Conservation (phyloP, 2,888 invertebrate genomes). For the Melanotus villosus region DNA sequence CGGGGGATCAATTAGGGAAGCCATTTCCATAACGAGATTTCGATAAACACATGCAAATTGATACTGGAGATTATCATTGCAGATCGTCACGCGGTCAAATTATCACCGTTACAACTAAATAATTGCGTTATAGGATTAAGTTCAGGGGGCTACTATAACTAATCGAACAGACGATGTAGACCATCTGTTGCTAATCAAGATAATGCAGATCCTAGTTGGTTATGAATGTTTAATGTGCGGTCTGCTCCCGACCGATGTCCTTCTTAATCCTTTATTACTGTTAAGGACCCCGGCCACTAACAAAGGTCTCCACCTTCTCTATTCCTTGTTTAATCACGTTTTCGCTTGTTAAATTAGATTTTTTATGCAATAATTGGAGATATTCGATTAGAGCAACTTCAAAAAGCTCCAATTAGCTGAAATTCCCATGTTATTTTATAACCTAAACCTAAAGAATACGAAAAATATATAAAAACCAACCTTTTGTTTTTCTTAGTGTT, state of each 20-base stretch:
- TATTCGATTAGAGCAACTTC: too few relatives aligned
- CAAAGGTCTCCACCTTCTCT: neutral
- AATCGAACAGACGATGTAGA: constrained; percentile 40
- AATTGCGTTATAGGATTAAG: constrained; percentile 49
- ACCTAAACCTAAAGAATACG: too few relatives aligned
- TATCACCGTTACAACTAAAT: constrained; percentile 46
- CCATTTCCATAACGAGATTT: constrained; percentile 30
- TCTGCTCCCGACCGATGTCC: constrained; percentile 28
- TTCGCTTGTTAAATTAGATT: neutral
- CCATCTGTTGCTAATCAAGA: constrained; percentile 52
- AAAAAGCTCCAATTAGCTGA: too few relatives aligned
- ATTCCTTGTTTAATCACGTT: neutral
- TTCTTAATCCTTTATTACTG: constrained; percentile 38
- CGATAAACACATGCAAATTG: constrained; percentile 44
- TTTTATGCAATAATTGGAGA: neutral
- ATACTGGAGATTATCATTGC: constrained; percentile 39
- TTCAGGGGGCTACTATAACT: constrained; percentile 40
- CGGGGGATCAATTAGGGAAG: constrained; percentile 18
- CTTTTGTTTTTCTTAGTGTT: too few relatives aligned
- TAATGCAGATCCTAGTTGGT: constrained; percentile 47
- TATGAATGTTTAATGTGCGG: constrained; percentile 53
- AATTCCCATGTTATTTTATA: too few relatives aligned
- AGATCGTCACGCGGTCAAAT: constrained; percentile 37
- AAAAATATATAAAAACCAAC: too few relatives aligned
- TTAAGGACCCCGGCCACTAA: constrained; percentile 10